A percentile compares a stretch with the other conserved stretches of the same genome.
Evolutionary conservation across 1,140 invertebrate species (phyloP).

Genomic region (Sitophilus oryzae): DNA sequence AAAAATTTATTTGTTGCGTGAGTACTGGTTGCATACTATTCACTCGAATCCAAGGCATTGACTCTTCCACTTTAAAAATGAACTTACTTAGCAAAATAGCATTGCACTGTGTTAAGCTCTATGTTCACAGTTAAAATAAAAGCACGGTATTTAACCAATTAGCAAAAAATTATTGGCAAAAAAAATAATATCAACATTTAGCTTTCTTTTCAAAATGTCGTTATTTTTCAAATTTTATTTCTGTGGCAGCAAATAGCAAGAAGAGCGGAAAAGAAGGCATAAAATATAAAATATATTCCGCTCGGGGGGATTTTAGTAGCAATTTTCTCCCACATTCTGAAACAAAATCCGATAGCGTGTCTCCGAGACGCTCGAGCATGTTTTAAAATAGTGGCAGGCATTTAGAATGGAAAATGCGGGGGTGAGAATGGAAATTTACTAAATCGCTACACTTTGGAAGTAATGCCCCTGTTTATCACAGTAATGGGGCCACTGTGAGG

Average conservation of each 20-base stretch:
- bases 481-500: slow-evolving; percentile 12
- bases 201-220: too few relatives aligned
- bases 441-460: slow-evolving; percentile 21
- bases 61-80: too few relatives aligned
- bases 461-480: slow-evolving; percentile 19
- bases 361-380: not conserved
- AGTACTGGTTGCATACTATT: too few relatives aligned
- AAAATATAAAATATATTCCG: slow-evolving; percentile 1
- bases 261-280: not conserved
- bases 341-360: slow-evolving; percentile 9
- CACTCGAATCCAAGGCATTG: too few relatives aligned
- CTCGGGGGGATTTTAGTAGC: slow-evolving; percentile 6
- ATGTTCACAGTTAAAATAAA: too few relatives aligned
- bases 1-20: too few relatives aligned
- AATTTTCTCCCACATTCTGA: slow-evolving; percentile 14
- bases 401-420: slow-evolving; percentile 15
- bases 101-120: too few relatives aligned
- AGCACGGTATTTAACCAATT: too few relatives aligned
- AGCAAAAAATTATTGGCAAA: too few relatives aligned
- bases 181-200: too few relatives aligned
- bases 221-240: too few relatives aligned
- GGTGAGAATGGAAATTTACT: slow-evolving; percentile 21
- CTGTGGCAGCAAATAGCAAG: not conserved
- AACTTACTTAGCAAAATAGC: too few relatives aligned
- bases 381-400: slow-evolving; percentile 14